phyloP scores from a whole-genome alignment of 2,113 vertebrate genomes.

The Bos indicus region DNA sequence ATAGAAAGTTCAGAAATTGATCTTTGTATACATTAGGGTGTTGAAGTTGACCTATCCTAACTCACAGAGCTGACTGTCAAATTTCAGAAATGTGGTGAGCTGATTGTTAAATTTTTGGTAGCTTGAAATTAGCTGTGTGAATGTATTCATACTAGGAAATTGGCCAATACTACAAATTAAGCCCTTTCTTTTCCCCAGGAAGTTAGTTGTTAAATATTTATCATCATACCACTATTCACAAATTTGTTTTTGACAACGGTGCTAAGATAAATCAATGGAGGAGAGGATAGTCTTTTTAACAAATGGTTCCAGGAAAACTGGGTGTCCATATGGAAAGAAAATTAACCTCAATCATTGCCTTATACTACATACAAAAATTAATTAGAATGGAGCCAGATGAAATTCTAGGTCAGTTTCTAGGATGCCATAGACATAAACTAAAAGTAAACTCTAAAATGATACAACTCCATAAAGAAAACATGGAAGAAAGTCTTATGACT shows the following conservation, averaged over 20 bases:
- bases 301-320: not conserved
- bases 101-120: not conserved
- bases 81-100: not conserved
- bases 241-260: not conserved
- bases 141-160: not conserved
- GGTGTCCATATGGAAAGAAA: not conserved
- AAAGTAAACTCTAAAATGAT: not conserved
- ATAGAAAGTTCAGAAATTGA: not conserved
- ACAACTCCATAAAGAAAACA: not conserved
- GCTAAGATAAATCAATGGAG: not conserved
- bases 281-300: not conserved
- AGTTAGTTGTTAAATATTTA: not conserved
- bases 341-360: not conserved
- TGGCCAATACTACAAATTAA: not conserved
- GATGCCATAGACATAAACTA: not conserved
- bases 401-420: not conserved
- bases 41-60: not conserved
- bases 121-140: not conserved
- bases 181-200: not conserved
- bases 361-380: not conserved
- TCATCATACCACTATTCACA: not conserved
- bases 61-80: not conserved
- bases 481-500: not conserved
- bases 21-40: not conserved
- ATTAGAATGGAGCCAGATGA: not conserved